Conservation (phyloP, 1,140 invertebrate species). For the Geopemphigus sp. region DNA sequence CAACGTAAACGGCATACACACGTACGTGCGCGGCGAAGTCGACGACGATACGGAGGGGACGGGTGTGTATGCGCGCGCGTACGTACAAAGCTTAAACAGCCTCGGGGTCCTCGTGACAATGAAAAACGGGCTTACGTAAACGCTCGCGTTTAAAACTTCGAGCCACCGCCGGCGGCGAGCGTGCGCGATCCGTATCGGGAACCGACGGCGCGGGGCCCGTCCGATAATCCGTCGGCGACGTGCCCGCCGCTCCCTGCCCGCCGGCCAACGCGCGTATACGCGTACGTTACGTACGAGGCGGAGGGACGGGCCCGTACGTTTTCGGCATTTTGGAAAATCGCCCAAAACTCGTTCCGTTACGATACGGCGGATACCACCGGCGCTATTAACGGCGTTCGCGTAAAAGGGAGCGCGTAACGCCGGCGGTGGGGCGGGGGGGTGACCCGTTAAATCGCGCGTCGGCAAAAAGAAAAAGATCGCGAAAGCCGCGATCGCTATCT, state of each 20-base stretch:
- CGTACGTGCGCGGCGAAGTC: no score
- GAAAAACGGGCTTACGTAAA: neutral
- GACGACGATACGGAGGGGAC: neutral
- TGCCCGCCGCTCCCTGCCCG: neutral
- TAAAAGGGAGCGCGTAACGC: no score
- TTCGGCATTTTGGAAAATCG: no score
- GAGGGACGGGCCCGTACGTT: neutral
- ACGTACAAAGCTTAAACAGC: neutral
- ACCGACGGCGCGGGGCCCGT: neutral
- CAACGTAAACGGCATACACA: no score
- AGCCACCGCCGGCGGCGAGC: neutral
- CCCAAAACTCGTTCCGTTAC: no score
- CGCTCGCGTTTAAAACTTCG: constrained; percentile 34
- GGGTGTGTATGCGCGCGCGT: neutral
- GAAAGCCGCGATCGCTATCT: no score
- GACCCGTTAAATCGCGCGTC: no score
- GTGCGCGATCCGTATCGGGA: constrained; percentile 25
- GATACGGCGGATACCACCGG: no score
- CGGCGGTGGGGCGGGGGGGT: no score
- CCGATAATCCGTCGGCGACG: constrained; percentile 38
- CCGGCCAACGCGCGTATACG: neutral
- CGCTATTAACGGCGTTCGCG: no score
- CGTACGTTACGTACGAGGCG: neutral
- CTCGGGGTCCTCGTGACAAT: neutral
- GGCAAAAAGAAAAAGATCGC: no score